These are phyloP conservation scores for Bos indicus DNA, from an alignment of 2,113 vertebrate genomes.

Conservation along the genomic window DNA sequence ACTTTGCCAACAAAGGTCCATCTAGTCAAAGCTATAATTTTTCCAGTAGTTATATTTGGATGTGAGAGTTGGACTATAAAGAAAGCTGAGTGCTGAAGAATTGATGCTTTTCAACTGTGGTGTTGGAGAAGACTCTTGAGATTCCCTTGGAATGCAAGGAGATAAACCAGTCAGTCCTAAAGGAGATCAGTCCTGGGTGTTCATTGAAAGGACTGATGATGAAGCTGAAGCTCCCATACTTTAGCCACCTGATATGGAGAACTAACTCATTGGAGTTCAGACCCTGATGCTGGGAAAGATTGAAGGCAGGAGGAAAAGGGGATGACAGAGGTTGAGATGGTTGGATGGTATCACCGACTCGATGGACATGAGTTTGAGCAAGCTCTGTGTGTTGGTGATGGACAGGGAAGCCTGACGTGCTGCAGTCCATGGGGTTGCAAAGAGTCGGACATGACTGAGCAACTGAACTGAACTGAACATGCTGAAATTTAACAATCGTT, in stretches of 20 bases:
- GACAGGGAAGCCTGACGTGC: background rate
- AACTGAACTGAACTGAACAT: background rate
- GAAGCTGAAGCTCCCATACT: background rate
- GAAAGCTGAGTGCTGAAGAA: background rate
- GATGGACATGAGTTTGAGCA: background rate
- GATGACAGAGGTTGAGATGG: background rate
- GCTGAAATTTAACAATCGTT: background rate
- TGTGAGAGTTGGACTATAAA: background rate
- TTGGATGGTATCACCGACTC: background rate
- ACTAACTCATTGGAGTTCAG: background rate
- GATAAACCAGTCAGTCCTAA: background rate
- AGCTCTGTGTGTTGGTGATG: background rate
- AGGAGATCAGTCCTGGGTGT: background rate
- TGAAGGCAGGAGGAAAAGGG: background rate
- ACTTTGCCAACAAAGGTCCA: background rate
- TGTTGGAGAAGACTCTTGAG: background rate
- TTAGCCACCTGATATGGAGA: rapidly evolving
- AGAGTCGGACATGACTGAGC: background rate
- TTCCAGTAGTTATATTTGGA: background rate
- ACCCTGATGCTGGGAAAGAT: background rate
- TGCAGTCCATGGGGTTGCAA: background rate
- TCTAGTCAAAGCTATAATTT: background rate
- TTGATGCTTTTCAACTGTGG: background rate
- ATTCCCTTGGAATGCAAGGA: background rate
- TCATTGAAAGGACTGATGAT: background rate